A percentile compares a stretch with the other conserved stretches of the same genome.
Conservation (phyloP, 1,140 invertebrate genomes). For the Rhagoletis pomonella region DNA sequence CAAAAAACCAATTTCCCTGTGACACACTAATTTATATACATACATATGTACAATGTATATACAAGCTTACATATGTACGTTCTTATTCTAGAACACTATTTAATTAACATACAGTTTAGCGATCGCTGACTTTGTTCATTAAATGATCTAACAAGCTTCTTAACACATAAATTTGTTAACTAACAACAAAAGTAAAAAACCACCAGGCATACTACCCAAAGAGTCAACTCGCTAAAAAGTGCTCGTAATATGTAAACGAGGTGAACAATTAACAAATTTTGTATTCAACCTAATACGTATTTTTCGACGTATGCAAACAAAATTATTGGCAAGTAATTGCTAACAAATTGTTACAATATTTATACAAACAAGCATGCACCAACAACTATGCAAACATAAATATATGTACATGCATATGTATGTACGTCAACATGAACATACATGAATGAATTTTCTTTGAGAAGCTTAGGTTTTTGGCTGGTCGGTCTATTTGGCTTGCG, state of each 20-base stretch:
- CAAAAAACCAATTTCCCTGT: too few relatives aligned
- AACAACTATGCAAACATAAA: not conserved
- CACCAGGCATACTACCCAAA: not conserved
- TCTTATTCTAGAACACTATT: not conserved
- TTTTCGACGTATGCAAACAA: slow-evolving; percentile 34
- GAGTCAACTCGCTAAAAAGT: slow-evolving; percentile 33
- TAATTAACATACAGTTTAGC: slow-evolving; percentile 28
- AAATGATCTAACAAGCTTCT: not conserved
- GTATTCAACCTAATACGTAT: slow-evolving; percentile 7
- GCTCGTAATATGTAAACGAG: slow-evolving; percentile 20
- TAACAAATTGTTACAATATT: slow-evolving; percentile 54
- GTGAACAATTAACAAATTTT: slow-evolving; percentile 55
- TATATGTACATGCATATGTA: not conserved
- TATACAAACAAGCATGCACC: slow-evolving; percentile 28
- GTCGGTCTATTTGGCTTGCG: not conserved
- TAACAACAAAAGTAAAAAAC: not conserved
- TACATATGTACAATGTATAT: too few relatives aligned
- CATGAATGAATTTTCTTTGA: not conserved
- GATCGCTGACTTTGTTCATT: not conserved
- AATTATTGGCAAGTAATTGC: slow-evolving; percentile 51
- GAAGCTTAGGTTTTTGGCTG: not conserved
- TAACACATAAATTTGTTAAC: not conserved
- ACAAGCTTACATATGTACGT: too few relatives aligned
- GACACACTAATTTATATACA: too few relatives aligned
- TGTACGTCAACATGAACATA: not conserved